Evolutionary conservation across 2,797 vertebrate genomes (phyloP), one percentile per base, ranked within the genome.

Genomic region (Phylloscopus collybita): DNA sequence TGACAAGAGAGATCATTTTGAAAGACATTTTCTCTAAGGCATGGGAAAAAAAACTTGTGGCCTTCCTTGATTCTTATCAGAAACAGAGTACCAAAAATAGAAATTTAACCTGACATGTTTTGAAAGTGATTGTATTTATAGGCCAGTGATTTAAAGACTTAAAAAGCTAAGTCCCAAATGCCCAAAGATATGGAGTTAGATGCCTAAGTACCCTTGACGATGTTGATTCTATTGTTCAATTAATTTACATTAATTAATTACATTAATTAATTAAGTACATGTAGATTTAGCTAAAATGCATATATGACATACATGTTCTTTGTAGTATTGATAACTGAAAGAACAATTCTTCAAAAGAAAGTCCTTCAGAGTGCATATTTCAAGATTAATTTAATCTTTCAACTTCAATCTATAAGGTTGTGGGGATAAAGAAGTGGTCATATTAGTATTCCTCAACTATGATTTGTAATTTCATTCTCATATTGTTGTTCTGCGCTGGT

Each of bases 21-120:
- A 81, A 95, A 78, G 30, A 61, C 4, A 10, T 67, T 88, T 93
- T 45, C n/a, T 74, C 6, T 15, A 56, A 78, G 16, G 13, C 23
- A 29, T 29, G 29, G 53, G 64, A 53, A 65, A 32, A 90, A 49
- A 88, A 76, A 8, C 25, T 1, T 1, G 0, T 5, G 3, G 21
- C 59, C 57, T 94, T 27, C 22, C 61, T 91, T 78, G 78, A 71
- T 90, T 71, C 32, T 84, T 92, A n/a, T 10, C 15, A 20, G n/a
- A 69, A 78, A 26, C 29, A 29, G 18, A 32, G 6, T 69, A 61
- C 8, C 47, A 65, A 59, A 25, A 76, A 62, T 44, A 61, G 70
- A 88, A 86, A 66, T 84, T 72, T 67, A 91, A 80, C 36, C 59
- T 84, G 66, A 45, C 17, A 36, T 36, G 73, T 86, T 96, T 92